These are phyloP conservation scores for Ichneumoninae sp. DNA, from an alignment of 2,888 invertebrate species.

Conservation along the genomic window DNA sequence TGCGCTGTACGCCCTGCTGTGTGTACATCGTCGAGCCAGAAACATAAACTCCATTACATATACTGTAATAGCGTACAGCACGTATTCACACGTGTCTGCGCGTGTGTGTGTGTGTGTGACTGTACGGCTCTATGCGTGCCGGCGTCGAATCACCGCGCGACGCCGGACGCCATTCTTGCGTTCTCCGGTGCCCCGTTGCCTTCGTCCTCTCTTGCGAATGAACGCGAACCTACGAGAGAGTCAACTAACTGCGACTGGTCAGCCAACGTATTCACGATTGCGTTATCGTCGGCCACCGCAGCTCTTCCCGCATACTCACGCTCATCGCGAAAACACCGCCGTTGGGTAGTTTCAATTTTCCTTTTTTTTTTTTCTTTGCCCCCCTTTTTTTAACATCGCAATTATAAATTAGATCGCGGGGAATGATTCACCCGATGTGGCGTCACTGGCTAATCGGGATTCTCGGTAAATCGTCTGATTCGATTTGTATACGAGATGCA, in stretches of 20 bases:
- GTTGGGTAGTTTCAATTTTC: not conserved
- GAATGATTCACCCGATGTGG: slow-evolving; percentile 51
- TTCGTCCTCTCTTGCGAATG: slow-evolving; percentile 56
- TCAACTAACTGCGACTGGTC: slow-evolving; percentile 31
- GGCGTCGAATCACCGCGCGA: slow-evolving; percentile 60
- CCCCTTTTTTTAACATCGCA: slow-evolving; percentile 12
- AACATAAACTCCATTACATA: slow-evolving; percentile 17
- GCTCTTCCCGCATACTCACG: not conserved
- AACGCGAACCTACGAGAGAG: slow-evolving; percentile 24
- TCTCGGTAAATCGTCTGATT: slow-evolving; percentile 56
- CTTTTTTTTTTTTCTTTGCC: not conserved
- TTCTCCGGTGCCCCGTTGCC: slow-evolving; percentile 34
- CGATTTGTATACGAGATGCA: slow-evolving; percentile 34
- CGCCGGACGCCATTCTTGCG: slow-evolving; percentile 60
- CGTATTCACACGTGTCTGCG: not conserved
- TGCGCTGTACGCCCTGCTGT: slow-evolving; percentile 60
- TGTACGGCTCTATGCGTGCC: slow-evolving; percentile 51
- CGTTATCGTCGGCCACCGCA: slow-evolving; percentile 13
- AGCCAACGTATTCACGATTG: slow-evolving; percentile 27
- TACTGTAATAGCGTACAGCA: not conserved
- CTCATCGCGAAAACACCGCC: not conserved
- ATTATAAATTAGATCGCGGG: slow-evolving; percentile 55
- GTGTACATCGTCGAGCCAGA: slow-evolving; percentile 61
- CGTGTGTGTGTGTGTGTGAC: not conserved
- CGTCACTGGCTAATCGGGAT: slow-evolving; percentile 32